These are phyloP conservation scores for Orientallactaga bullata DNA, from an alignment of 2,113 vertebrate genomes.

Conservation along the genomic window DNA sequence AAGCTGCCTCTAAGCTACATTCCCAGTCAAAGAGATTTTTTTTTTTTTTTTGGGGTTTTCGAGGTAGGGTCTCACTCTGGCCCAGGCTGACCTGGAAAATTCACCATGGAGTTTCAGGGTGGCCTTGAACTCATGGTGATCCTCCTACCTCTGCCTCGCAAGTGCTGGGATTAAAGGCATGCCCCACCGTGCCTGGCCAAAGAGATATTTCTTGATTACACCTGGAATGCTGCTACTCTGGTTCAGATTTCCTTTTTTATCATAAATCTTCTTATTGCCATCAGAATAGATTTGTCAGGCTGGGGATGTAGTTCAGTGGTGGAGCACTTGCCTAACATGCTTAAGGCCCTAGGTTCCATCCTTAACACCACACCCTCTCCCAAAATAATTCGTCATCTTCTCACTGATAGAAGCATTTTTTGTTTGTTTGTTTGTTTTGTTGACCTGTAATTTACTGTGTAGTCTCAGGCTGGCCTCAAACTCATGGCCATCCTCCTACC, in stretches of 20 bases:
- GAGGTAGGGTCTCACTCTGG: too few species aligned
- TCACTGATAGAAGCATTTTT: neutral
- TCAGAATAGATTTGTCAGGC: neutral
- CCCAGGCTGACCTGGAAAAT: too few species aligned
- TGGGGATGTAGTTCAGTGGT: neutral
- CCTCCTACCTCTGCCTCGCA: too few species aligned
- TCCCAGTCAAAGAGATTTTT: too few species aligned
- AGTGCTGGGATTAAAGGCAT: too few species aligned
- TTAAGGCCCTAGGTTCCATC: neutral
- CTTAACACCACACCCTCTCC: neutral
- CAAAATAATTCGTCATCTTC: neutral
- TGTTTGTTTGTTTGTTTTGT: neutral
- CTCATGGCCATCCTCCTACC: too few species aligned
- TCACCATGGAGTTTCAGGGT: too few species aligned
- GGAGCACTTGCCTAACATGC: neutral
- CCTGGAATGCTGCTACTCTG: neutral
- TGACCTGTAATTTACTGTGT: neutral
- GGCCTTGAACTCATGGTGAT: too few species aligned
- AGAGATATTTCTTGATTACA: neutral
- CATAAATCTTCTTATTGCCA: neutral
- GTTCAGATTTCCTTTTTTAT: neutral
- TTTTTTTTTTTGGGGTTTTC: too few species aligned
- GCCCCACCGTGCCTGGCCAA: too few species aligned
- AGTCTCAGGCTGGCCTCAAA: too few species aligned
- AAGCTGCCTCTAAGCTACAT: too few species aligned